Conservation (phyloP, 2,113 vertebrate genomes). For the Alligator mississippiensis region DNA sequence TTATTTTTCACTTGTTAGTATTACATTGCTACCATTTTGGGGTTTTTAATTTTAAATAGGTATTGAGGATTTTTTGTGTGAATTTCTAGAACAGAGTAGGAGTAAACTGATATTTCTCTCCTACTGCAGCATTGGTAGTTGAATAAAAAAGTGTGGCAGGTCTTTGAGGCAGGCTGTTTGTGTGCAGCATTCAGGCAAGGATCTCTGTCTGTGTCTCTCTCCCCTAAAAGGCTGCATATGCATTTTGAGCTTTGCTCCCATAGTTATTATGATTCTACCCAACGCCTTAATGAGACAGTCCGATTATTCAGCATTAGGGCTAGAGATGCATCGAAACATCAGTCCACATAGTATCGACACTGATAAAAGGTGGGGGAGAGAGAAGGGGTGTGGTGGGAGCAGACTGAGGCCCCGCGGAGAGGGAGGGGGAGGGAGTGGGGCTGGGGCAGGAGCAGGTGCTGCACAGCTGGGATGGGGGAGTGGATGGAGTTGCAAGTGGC, state of each 20-base stretch:
- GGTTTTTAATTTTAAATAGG: not conserved
- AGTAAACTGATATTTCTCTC: not conserved
- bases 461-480: no score
- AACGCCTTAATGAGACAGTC: not conserved
- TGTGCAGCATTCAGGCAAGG: not conserved
- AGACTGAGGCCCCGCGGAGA: no score
- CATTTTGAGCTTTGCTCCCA: not conserved
- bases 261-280: not conserved
- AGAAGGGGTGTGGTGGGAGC: no score
- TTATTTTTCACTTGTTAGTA: slow-evolving; percentile 24
- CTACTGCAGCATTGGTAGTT: accelerated
- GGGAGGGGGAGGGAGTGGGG: no score
- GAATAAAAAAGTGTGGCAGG: not conserved
- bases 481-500: no score
- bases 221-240: accelerated
- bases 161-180: not conserved
- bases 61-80: not conserved
- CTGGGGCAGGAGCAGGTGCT: no score
- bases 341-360: no score
- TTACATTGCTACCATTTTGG: not conserved
- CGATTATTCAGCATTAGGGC: not conserved
- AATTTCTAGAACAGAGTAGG: not conserved
- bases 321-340: no score
- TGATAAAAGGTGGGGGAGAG: no score
- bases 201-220: not conserved